A percentile compares a stretch with the other conserved stretches of the same genome.
Evolutionary conservation across 2,888 invertebrate species (phyloP).

Genomic region (Drosophila acutilabella): DNA sequence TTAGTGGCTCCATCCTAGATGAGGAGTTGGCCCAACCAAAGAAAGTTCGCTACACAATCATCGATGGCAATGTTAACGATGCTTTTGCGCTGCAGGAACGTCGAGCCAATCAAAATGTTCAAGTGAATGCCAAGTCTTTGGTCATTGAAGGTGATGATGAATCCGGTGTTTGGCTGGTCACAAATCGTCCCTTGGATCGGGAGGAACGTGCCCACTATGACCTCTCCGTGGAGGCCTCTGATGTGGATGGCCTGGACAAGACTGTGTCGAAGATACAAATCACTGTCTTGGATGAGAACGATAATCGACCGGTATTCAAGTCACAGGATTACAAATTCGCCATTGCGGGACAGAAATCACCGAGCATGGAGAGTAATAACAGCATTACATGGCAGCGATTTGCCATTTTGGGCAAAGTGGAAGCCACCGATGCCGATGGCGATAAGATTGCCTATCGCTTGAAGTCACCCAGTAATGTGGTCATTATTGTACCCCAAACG

Average conservation of each 20-base stretch:
- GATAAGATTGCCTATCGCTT: conserved; percentile 95
- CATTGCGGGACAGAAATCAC: conserved; percentile 88
- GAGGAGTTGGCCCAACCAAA: conserved; percentile 71
- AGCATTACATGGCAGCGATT: conserved; percentile 91
- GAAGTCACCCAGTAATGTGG: conserved; percentile 91
- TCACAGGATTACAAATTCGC: conserved; percentile 92
- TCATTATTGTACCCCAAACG: conserved; percentile 96
- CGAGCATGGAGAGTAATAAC: conserved; percentile 87
- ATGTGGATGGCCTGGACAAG: conserved; percentile 92
- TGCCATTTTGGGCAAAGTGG: conserved; percentile 92
- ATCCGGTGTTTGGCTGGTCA: conserved; percentile 91
- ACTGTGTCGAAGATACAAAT: conserved; percentile 92
- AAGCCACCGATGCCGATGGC: conserved; percentile 95
- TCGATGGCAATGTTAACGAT: conserved; percentile 90
- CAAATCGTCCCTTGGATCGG: conserved; percentile 91
- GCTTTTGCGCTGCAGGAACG: conserved; percentile 89
- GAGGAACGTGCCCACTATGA: conserved; percentile 90
- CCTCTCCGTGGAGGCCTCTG: conserved; percentile 92
- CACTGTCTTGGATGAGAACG: conserved; percentile 94
- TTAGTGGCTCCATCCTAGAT: conserved; percentile 86
- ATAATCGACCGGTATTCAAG: conserved; percentile 94
- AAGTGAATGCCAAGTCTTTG: conserved; percentile 67
- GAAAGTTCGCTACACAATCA: conserved; percentile 91
- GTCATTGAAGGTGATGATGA: conserved; percentile 85
- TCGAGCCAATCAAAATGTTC: conserved; percentile 71